phyloP scores from a whole-genome alignment of 2,888 invertebrate species.

The Apotomis capreana region DNA sequence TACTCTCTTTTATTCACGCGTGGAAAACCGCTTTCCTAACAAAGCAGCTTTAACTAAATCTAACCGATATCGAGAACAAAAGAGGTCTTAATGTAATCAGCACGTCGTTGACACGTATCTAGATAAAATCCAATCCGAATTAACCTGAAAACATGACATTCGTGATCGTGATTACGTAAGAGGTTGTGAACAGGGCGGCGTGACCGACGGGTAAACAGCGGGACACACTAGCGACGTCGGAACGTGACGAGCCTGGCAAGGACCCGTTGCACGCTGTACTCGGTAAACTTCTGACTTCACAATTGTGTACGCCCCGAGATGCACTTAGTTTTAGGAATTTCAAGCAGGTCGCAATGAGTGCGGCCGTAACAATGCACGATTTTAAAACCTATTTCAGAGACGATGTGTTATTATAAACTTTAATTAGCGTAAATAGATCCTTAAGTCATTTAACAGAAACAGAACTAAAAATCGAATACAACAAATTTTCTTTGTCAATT shows the following conservation, averaged over 20 bases:
- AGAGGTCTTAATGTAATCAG: conserved; percentile 3
- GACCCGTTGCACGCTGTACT: conserved; percentile 58
- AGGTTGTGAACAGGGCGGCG: conserved; percentile 50
- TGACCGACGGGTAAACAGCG: conserved; percentile 36
- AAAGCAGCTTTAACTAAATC: too few species aligned
- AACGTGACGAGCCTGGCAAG: conserved; percentile 66
- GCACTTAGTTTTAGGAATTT: conserved; percentile 52
- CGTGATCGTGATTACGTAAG: conserved; percentile 49
- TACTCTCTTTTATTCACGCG: too few species aligned
- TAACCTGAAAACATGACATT: conserved; percentile 24
- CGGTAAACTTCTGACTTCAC: conserved; percentile 63
- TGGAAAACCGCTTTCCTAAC: too few species aligned
- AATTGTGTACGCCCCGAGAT: conserved; percentile 32
- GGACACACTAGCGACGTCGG: conserved; percentile 40
- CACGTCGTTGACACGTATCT: conserved; percentile 21
- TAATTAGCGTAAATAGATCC: too few species aligned
- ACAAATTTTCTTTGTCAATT: too few species aligned
- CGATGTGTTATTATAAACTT: not conserved
- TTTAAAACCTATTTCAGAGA: conserved; percentile 3
- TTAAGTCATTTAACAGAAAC: too few species aligned
- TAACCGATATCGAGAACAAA: not conserved
- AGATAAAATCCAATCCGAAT: conserved; percentile 26
- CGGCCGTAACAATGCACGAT: conserved; percentile 3
- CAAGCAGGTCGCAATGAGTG: conserved; percentile 44
- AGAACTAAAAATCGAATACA: too few species aligned